Evolutionary conservation across 2,113 vertebrate species (phyloP).

Genomic region (Dendrocopos noguchii): DNA sequence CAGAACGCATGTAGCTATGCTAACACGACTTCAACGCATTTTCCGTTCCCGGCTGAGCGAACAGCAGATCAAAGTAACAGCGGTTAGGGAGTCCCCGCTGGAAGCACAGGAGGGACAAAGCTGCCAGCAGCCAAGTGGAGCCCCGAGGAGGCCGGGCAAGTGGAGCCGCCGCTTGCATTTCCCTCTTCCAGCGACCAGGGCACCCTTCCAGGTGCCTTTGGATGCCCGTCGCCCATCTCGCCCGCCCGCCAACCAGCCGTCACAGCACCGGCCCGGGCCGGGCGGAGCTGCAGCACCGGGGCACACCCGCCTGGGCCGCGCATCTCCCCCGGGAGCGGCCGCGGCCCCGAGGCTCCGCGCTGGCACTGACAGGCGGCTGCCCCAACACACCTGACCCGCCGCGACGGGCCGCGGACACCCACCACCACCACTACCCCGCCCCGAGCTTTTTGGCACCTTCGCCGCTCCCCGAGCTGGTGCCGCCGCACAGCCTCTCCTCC

Average conservation of each 20-base stretch:
- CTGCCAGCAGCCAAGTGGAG: not conserved
- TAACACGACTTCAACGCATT: not conserved
- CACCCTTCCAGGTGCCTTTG: not conserved
- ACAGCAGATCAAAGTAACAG: rapidly evolving
- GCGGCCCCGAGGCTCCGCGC: not conserved
- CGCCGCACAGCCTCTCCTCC: not conserved
- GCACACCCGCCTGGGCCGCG: not conserved
- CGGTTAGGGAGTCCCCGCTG: not conserved
- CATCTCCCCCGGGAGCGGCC: not conserved
- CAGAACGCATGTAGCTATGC: not conserved
- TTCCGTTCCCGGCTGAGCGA: not conserved
- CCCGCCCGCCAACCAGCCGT: not conserved
- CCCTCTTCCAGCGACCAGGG: not conserved
- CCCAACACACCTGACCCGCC: not conserved
- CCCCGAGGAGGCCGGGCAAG: not conserved
- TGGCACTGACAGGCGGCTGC: not conserved
- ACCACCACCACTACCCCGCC: not conserved
- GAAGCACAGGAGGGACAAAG: not conserved
- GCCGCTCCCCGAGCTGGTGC: not conserved
- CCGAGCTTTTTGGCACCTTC: not conserved
- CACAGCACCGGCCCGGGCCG: not conserved
- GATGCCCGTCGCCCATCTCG: not conserved
- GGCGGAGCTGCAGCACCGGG: not conserved
- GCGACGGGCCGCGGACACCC: not conserved
- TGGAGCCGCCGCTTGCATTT: not conserved